Conservation (phyloP, 2,113 vertebrate genomes). For the Tachysurus vachellii region DNA sequence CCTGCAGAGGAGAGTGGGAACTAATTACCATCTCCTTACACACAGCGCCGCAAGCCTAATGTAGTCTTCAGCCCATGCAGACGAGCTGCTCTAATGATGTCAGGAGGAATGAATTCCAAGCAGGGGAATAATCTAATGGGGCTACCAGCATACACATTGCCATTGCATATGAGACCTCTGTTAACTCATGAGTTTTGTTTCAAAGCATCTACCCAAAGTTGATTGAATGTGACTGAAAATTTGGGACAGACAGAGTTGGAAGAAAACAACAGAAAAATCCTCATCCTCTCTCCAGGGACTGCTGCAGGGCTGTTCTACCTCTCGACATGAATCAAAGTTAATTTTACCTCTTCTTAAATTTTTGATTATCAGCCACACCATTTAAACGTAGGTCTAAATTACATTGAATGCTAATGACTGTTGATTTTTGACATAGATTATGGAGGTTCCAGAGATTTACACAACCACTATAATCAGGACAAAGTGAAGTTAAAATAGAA, state of each 20-base stretch:
- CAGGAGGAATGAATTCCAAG: slow-evolving; percentile 51
- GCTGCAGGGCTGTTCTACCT: slow-evolving; percentile 74
- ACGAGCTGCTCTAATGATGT: slow-evolving; percentile 56
- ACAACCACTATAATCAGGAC: slow-evolving; percentile 74
- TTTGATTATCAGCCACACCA: slow-evolving; percentile 90
- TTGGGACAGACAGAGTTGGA: slow-evolving; percentile 42
- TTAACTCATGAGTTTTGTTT: slow-evolving; percentile 42
- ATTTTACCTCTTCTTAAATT: slow-evolving; percentile 61
- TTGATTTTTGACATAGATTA: slow-evolving; percentile 58
- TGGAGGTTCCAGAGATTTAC: slow-evolving; percentile 82
- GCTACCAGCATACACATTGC: slow-evolving; percentile 34
- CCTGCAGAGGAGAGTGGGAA: slow-evolving; percentile 57
- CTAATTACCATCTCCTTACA: slow-evolving; percentile 54
- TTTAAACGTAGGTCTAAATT: slow-evolving; percentile 94
- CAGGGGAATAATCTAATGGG: slow-evolving; percentile 44
- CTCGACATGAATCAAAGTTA: slow-evolving; percentile 25
- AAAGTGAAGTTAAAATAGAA: slow-evolving; percentile 56
- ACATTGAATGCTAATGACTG: slow-evolving; percentile 73
- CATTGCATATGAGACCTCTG: slow-evolving; percentile 26
- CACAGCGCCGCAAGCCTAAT: slow-evolving; percentile 54
- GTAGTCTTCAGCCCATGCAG: slow-evolving; percentile 54
- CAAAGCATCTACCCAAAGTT: slow-evolving; percentile 23
- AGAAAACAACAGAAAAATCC: background rate
- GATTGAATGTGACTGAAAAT: slow-evolving; percentile 81
- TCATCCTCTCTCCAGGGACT: background rate